Conservation (phyloP, 2,888 invertebrate genomes). For the Metellina segmentata region DNA sequence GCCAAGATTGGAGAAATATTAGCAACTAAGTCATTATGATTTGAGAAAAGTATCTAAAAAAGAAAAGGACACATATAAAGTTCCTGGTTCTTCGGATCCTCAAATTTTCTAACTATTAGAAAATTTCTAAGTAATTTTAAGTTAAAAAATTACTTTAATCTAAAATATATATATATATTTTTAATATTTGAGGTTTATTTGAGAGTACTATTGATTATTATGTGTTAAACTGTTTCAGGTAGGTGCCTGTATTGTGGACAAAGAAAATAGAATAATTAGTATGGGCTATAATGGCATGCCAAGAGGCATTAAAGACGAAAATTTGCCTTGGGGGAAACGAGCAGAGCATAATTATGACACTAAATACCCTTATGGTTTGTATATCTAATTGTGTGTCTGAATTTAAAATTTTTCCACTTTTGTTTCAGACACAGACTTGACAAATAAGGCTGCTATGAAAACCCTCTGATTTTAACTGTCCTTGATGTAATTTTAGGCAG, state of each 20-base stretch:
- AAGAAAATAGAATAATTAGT: constrained; percentile 92
- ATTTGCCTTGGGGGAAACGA: constrained; percentile 92
- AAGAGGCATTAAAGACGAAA: constrained; percentile 91
- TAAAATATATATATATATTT: not conserved
- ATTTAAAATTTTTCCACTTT: too few species aligned
- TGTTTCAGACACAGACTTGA: too few species aligned
- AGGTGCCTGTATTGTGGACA: constrained; percentile 96
- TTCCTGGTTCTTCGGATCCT: too few species aligned
- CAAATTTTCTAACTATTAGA: too few species aligned
- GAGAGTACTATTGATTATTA: not conserved
- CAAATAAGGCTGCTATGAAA: not conserved
- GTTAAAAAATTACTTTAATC: not conserved
- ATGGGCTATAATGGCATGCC: constrained; percentile 99
- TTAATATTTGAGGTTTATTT: not conserved
- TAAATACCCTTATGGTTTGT: constrained; percentile 92
- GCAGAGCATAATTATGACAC: constrained; percentile 85
- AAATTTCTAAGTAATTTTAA: not conserved
- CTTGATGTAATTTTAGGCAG: too few species aligned
- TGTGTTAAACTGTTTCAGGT: constrained; percentile 80
- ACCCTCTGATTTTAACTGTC: too few species aligned
- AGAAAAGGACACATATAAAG: too few species aligned
- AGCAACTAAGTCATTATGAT: too few species aligned
- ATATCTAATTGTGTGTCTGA: not conserved
- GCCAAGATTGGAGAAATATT: too few species aligned
- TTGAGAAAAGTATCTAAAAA: too few species aligned